Base-by-base conservation (phyloP, 1,140 invertebrate genomes). In the Dendrolimus punctatus region DNA sequence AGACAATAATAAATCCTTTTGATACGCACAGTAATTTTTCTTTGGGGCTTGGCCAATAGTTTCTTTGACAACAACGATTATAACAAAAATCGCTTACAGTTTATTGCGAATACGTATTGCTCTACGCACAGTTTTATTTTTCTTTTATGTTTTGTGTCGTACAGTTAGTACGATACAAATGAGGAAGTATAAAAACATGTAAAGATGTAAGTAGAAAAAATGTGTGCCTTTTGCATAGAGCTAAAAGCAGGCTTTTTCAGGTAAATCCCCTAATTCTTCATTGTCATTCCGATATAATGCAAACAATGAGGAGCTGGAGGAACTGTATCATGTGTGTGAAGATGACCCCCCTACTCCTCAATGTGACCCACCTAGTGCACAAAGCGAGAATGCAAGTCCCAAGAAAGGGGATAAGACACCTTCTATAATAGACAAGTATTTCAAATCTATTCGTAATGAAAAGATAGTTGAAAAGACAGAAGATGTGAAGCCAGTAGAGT, bases 281-380 rank as follows among this genome's bases (percentile, higher is more conserved):
- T 88, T 90, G 53, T 86, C 90, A 8, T 91, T 93, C 62, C 90
- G 90, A 71, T 93, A 93, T 68, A 91, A 92, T 86, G 90, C 91
- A 39, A 92, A 90, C 63, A 91, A 91, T 64, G 92, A 93, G 63
- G 91, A 92, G 76, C 72, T 93, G 52, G 92, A 93, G 63, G 91
- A 93, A 72, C 61, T 93, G 6, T 91, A 89, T 66, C 85, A 88
- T 39, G 89, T 87, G 49, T 91, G 91, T 66, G 91, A 92, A 10
- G 90, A 92, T 62, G 89, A 90, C 58, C 83, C 76, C 43, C 70
- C 79, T 1, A 87, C 84, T 37, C 85, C 87, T 2, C 89, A 90
- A 46, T 79, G 78, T 46, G 88, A 89, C 9, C 62, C 68, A 10
- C 57, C 65, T 0, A 69, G 61, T 38, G 44, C 63, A 45, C 61